These are phyloP conservation scores for Hyles vespertilio DNA, from an alignment of 1,140 invertebrate genomes.

Conservation along the genomic window DNA sequence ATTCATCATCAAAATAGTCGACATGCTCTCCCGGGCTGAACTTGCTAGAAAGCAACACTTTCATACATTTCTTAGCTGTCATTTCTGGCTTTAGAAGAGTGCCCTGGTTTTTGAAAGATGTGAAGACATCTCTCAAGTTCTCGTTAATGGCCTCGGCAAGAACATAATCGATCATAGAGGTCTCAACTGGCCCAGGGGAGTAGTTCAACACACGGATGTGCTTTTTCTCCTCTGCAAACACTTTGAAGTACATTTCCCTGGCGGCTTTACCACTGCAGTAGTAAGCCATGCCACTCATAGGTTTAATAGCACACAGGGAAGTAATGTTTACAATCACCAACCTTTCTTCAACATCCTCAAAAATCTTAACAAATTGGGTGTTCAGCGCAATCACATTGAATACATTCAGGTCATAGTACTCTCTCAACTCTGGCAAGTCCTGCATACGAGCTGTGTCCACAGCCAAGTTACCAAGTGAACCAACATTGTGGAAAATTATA, in stretches of 20 bases:
- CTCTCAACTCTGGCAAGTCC: conserved; percentile 77
- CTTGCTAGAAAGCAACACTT: conserved; percentile 82
- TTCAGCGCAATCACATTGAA: conserved; percentile 88
- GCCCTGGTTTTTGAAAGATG: conserved; percentile 75
- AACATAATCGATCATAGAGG: conserved; percentile 89
- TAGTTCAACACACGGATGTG: conserved; percentile 90
- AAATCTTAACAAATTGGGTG: conserved; percentile 83
- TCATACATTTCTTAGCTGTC: conserved; percentile 85
- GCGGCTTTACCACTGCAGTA: conserved; percentile 94
- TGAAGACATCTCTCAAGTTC: conserved; percentile 79
- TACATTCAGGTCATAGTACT: conserved; percentile 88
- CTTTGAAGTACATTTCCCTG: conserved; percentile 93
- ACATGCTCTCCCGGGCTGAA: conserved; percentile 90
- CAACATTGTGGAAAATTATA: conserved; percentile 94
- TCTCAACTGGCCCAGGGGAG: conserved; percentile 94
- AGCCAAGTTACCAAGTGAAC: conserved; percentile 86
- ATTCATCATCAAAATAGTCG: conserved; percentile 87
- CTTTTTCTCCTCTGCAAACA: conserved; percentile 88
- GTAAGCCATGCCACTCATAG: conserved; percentile 84
- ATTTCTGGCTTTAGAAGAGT: conserved; percentile 84
- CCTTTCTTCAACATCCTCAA: conserved; percentile 72
- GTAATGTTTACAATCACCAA: conserved; percentile 90
- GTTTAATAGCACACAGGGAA: conserved; percentile 86
- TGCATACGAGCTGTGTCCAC: conserved; percentile 78
- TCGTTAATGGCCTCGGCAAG: conserved; percentile 77